Conservation (phyloP, 2,113 vertebrate species). For the Ceratotherium simum region DNA sequence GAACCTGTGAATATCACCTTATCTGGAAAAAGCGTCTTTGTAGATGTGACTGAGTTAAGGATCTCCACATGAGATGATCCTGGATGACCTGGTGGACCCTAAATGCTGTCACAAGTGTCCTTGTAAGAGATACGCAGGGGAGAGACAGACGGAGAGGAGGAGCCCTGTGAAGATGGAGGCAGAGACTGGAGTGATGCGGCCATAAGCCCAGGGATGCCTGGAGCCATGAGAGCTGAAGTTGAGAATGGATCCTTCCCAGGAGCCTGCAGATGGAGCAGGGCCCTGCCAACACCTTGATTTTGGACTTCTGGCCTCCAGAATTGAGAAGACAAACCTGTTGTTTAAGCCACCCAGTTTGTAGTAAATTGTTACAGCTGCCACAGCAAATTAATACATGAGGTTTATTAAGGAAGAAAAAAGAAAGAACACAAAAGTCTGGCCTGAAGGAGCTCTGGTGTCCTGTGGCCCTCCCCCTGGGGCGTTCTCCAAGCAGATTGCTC, state of each 20-base stretch:
- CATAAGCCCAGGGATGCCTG: neutral
- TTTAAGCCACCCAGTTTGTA: neutral
- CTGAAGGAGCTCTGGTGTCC: no score
- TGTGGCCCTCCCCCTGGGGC: neutral
- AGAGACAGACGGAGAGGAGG: neutral
- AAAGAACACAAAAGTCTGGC: no score
- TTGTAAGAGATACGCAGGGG: neutral
- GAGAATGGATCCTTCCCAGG: neutral
- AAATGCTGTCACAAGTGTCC: neutral
- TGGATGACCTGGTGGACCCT: neutral
- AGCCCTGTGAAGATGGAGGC: neutral
- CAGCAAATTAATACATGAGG: no score
- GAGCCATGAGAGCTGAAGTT: neutral
- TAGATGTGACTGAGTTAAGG: neutral
- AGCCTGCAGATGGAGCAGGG: neutral
- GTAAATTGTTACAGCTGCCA: neutral
- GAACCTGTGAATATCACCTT: neutral
- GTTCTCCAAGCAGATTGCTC: no score
- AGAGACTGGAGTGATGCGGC: fast-evolving
- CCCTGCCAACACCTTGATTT: neutral
- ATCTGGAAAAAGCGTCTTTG: neutral
- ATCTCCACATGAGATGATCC: neutral
- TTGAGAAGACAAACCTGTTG: neutral
- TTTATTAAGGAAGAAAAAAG: neutral
- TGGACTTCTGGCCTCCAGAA: neutral